These are phyloP conservation scores for Melanotaenia pygmaea DNA, from an alignment of 2,797 vertebrate genomes.

Conservation along the genomic window DNA sequence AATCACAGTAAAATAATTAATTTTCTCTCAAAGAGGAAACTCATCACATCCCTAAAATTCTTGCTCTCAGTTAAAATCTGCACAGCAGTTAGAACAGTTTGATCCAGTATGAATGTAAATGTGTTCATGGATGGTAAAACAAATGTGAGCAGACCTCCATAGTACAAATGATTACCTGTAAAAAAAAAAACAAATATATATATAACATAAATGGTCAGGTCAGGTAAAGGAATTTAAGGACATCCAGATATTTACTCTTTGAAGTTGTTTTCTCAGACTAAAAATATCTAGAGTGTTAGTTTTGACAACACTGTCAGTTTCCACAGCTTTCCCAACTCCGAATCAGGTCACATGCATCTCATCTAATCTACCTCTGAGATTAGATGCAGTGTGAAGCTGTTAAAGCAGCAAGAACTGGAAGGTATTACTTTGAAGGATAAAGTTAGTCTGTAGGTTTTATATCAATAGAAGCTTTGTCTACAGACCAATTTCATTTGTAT, in stretches of 20 bases:
- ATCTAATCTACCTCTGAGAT: not conserved
- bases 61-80: no score
- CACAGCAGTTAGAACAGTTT: no score
- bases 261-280: not conserved
- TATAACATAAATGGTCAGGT: no score
- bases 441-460: not conserved
- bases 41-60: no score
- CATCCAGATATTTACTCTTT: not conserved
- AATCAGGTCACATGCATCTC: not conserved
- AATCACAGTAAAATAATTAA: no score
- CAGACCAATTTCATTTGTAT: not conserved
- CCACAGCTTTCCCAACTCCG: conserved; percentile 1
- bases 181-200: no score
- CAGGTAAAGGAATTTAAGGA: not conserved
- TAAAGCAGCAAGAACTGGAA: not conserved
- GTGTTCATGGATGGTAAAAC: no score
- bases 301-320: conserved; percentile 9
- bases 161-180: no score
- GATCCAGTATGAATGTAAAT: no score
- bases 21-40: no score
- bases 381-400: not conserved
- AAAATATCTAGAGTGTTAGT: not conserved
- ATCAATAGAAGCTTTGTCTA: not conserved
- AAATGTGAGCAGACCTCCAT: no score
- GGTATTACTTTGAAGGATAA: not conserved